A percentile compares a stretch with the other conserved stretches of the same genome.
These are phyloP conservation scores for Eurystomus gularis DNA, from an alignment of 2,113 vertebrate species.

Conservation along the genomic window DNA sequence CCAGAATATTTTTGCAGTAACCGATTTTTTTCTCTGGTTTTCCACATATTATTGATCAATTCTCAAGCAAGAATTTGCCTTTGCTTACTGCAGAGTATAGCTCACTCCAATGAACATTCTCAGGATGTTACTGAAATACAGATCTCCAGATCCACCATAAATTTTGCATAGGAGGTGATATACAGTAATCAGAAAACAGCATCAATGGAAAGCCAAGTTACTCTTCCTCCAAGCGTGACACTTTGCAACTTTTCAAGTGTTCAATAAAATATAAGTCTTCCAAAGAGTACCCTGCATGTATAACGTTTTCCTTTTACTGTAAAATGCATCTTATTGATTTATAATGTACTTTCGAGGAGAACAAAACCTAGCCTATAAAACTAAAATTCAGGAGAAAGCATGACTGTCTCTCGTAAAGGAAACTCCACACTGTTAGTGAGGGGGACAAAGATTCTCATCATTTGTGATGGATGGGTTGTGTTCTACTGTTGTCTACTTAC, in stretches of 20 bases:
- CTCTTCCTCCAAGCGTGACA: not conserved
- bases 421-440: not conserved
- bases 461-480: not conserved
- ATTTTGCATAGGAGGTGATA: slow-evolving; percentile 11
- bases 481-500: not conserved
- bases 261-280: slow-evolving; percentile 48
- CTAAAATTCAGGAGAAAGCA: slow-evolving; percentile 20
- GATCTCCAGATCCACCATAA: not conserved
- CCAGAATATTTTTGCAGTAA: not conserved
- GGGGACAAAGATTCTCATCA: not conserved
- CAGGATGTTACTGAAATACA: not conserved
- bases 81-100: not conserved
- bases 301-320: slow-evolving; percentile 49
- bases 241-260: slow-evolving; percentile 17
- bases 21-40: not conserved
- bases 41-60: fast-evolving
- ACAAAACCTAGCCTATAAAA: slow-evolving; percentile 58
- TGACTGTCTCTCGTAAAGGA: not conserved
- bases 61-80: not conserved
- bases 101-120: not conserved
- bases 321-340: slow-evolving; percentile 72
- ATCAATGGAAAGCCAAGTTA: not conserved
- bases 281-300: slow-evolving; percentile 3
- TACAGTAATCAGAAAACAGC: not conserved
- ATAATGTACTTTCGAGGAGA: slow-evolving; percentile 57